A percentile compares a stretch with the other conserved stretches of the same genome.
phyloP scores from a whole-genome alignment of 23 tunicate genomes.

The Ciona savignyi region DNA sequence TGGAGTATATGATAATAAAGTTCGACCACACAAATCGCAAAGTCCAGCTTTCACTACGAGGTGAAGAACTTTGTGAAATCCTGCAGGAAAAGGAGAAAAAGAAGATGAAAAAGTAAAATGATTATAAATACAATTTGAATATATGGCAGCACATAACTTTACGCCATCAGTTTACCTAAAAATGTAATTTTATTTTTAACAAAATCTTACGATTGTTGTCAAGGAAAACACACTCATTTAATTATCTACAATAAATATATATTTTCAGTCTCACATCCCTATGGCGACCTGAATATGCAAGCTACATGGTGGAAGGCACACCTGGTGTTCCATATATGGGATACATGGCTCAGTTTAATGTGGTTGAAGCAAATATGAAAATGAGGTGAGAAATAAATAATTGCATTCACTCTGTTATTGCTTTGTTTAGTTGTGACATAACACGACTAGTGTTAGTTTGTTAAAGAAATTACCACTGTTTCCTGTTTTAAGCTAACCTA shows the following conservation, averaged over 20 bases:
- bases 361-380: conserved; percentile 92
- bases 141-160: too few species aligned
- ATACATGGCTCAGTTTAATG: conserved; percentile 84
- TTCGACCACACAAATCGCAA: conserved; percentile 82
- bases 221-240: too few species aligned
- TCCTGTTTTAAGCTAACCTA: too few species aligned
- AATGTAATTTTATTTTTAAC: too few species aligned
- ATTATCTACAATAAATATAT: too few species aligned
- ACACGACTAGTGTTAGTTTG: too few species aligned
- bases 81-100: conserved; percentile 75
- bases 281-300: conserved; percentile 96
- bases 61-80: conserved; percentile 65
- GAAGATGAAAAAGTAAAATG: conserved; percentile 32
- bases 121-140: too few species aligned
- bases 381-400: conserved; percentile 74
- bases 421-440: too few species aligned
- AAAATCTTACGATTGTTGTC: too few species aligned
- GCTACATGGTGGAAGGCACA: conserved; percentile 95
- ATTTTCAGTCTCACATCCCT: conserved; percentile 40
- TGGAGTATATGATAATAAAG: conserved; percentile 66
- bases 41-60: conserved; percentile 79
- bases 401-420: too few species aligned
- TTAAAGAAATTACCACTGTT: too few species aligned
- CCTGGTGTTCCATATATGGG: conserved; percentile 96
- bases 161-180: too few species aligned